phyloP scores from a whole-genome alignment of 2,888 invertebrate genomes.

The Urechis unicinctus region DNA sequence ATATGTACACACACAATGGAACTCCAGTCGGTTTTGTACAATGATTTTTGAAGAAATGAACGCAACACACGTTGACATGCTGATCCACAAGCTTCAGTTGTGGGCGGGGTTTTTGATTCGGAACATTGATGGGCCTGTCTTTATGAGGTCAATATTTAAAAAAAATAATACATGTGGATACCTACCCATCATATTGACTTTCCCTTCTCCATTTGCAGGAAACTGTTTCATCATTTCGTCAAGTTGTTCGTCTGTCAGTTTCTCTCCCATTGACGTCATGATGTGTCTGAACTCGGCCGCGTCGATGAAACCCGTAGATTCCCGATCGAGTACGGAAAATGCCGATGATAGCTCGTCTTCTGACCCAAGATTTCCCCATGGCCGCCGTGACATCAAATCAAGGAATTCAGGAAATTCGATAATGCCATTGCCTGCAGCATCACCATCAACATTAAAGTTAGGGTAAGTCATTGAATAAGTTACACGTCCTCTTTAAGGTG shows the following conservation, averaged over 20 bases:
- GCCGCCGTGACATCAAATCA: slow-evolving; percentile 99
- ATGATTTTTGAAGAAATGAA: too few relatives aligned
- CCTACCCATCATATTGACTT: neutral
- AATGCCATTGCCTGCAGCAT: slow-evolving; percentile 82
- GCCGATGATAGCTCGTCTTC: slow-evolving; percentile 99
- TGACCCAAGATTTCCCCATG: slow-evolving; percentile 91
- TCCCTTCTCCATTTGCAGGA: slow-evolving; percentile 1
- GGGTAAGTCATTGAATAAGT: too few relatives aligned
- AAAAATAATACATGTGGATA: neutral
- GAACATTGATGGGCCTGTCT: too few relatives aligned
- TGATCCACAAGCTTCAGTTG: too few relatives aligned
- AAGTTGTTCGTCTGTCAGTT: slow-evolving; percentile 81
- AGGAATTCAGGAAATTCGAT: slow-evolving; percentile 99
- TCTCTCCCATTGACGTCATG: slow-evolving; percentile 98
- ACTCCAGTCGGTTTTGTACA: too few relatives aligned
- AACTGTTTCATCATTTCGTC: slow-evolving; percentile 4
- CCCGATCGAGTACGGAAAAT: slow-evolving; percentile 94
- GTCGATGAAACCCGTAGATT: slow-evolving; percentile 95
- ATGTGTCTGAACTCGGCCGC: slow-evolving; percentile 85
- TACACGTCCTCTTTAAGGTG: too few relatives aligned
- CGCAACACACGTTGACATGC: too few relatives aligned
- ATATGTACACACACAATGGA: too few relatives aligned
- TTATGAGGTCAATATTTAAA: too few relatives aligned
- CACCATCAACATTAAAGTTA: neutral
- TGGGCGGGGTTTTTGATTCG: too few relatives aligned